Evolutionary conservation across 2,797 vertebrate species (phyloP).

Genomic region (Saxicola maurus): DNA sequence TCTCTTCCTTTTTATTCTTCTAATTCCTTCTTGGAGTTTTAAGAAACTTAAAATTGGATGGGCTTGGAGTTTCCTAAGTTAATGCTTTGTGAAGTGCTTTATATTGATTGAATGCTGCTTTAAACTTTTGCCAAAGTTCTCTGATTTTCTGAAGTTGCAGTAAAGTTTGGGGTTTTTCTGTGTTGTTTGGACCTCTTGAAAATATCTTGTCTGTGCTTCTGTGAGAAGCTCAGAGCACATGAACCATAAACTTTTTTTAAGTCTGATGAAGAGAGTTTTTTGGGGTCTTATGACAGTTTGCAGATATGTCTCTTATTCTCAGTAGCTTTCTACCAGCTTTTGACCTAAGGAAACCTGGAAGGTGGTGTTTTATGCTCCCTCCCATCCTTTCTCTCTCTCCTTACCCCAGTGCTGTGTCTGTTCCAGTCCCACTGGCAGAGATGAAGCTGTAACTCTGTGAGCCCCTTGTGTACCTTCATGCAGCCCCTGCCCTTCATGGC

Average conservation of each 20-base stretch:
- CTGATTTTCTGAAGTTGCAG: background rate
- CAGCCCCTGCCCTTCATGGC: background rate
- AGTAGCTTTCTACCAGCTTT: background rate
- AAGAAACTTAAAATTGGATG: background rate
- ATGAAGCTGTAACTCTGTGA: background rate
- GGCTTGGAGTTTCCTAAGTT: background rate
- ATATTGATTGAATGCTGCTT: background rate
- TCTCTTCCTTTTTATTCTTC: background rate
- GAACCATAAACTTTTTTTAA: background rate
- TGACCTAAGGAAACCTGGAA: background rate
- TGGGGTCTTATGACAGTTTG: background rate
- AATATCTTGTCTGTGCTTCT: background rate
- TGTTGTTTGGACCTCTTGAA: background rate
- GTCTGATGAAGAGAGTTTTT: rapidly evolving
- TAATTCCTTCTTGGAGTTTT: background rate
- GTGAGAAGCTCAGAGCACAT: background rate
- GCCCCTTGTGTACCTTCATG: background rate
- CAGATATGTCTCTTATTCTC: background rate
- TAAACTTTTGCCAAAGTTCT: background rate
- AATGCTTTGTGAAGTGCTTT: background rate
- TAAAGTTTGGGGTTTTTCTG: no score
- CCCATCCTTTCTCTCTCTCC: background rate
- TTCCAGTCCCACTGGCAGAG: background rate
- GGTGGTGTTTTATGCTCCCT: background rate
- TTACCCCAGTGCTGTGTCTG: background rate